phyloP scores from a whole-genome alignment of 2,113 vertebrate species.

The Pithys albifrons region DNA sequence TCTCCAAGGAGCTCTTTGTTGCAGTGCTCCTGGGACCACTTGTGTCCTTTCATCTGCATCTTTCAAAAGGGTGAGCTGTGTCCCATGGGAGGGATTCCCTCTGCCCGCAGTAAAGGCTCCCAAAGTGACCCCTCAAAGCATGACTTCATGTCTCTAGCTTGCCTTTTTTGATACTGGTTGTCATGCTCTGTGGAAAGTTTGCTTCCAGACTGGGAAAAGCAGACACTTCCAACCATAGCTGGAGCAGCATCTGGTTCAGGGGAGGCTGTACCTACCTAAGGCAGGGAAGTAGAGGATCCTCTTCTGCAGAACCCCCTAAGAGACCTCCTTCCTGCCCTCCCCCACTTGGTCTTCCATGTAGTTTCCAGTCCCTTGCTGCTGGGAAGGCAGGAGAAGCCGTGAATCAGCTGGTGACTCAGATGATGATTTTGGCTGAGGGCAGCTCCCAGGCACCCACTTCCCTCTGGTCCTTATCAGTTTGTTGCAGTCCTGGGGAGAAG shows the following conservation, averaged over 20 bases:
- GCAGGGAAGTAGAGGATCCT: background rate
- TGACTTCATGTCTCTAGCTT: background rate
- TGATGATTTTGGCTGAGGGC: background rate
- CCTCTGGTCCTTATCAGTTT: background rate
- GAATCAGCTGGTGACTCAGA: constrained; percentile 43
- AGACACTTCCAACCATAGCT: background rate
- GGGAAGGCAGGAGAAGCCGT: background rate
- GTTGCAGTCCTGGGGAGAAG: background rate
- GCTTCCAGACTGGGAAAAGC: background rate
- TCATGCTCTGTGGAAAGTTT: background rate
- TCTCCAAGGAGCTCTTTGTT: rapidly evolving
- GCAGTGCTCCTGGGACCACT: background rate
- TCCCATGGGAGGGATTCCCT: background rate
- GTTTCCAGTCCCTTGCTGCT: background rate
- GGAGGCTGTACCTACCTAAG: background rate
- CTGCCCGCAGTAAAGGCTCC: background rate
- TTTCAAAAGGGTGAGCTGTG: background rate
- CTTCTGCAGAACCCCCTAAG: background rate
- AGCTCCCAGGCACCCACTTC: background rate
- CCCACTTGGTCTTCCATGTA: background rate
- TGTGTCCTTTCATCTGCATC: background rate
- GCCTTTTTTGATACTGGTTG: background rate
- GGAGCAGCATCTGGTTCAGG: background rate
- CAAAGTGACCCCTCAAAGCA: background rate
- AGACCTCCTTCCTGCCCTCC: background rate